phyloP scores from a whole-genome alignment of 2,113 vertebrate genomes.

The Caloenas nicobarica region DNA sequence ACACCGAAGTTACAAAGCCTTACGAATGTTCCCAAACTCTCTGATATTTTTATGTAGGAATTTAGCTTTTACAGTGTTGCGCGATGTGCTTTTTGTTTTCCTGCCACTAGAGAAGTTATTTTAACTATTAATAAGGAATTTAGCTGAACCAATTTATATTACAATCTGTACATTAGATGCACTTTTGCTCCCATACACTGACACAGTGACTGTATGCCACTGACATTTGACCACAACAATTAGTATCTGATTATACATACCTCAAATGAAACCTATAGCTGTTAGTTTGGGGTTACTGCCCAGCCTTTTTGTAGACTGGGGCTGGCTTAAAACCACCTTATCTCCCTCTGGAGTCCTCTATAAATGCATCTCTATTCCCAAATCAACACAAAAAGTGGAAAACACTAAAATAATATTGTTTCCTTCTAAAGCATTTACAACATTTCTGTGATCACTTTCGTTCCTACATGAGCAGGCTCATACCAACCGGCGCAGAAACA shows the following conservation, averaged over 20 bases:
- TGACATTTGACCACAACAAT: not conserved
- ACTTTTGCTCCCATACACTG: not conserved
- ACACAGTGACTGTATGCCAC: not conserved
- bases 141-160: not conserved
- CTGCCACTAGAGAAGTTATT: not conserved
- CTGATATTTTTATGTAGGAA: not conserved
- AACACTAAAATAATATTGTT: not conserved
- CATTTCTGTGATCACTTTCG: fast-evolving
- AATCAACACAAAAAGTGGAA: not conserved
- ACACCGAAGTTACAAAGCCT: not conserved
- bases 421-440: not conserved
- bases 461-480: not conserved
- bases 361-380: not conserved
- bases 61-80: not conserved
- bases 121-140: not conserved
- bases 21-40: not conserved
- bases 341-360: not conserved
- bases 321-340: not conserved
- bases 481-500: not conserved
- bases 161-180: not conserved
- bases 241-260: not conserved
- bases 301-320: not conserved
- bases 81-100: not conserved
- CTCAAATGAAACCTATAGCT: not conserved
- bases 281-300: not conserved